These are phyloP conservation scores for Folsomia candida DNA, from an alignment of 2,888 invertebrate species.

Conservation along the genomic window DNA sequence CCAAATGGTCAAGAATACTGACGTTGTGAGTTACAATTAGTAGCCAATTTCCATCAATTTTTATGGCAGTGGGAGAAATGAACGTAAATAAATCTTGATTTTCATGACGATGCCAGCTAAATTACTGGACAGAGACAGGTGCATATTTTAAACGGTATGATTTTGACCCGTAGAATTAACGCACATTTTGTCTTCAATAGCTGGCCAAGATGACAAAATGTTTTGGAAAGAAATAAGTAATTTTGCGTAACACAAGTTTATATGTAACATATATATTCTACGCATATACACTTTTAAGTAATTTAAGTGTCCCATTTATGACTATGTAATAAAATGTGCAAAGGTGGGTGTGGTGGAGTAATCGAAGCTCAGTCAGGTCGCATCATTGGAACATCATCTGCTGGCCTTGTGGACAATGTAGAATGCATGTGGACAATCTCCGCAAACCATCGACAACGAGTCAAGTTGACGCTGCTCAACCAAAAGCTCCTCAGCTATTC, in stretches of 20 bases:
- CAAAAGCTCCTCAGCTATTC: not conserved
- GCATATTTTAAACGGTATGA: not conserved
- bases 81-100: not conserved
- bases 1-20: not conserved
- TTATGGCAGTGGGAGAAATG: too few species aligned
- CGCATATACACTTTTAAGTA: too few species aligned
- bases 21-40: not conserved
- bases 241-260: too few species aligned
- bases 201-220: not conserved
- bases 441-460: not conserved
- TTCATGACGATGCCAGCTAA: not conserved
- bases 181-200: not conserved
- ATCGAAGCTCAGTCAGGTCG: not conserved
- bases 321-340: too few species aligned
- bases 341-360: not conserved
- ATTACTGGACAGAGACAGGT: not conserved
- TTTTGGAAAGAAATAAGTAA: not conserved
- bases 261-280: too few species aligned
- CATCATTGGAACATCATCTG: not conserved
- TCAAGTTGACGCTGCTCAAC: not conserved
- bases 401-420: not conserved
- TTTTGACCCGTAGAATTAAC: not conserved
- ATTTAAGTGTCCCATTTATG: too few species aligned
- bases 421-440: not conserved
- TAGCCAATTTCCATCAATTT: not conserved